A percentile compares a stretch with the other conserved stretches of the same genome.
Conservation (phyloP, 2,888 invertebrate species). For the Muschampia plurimacula region DNA sequence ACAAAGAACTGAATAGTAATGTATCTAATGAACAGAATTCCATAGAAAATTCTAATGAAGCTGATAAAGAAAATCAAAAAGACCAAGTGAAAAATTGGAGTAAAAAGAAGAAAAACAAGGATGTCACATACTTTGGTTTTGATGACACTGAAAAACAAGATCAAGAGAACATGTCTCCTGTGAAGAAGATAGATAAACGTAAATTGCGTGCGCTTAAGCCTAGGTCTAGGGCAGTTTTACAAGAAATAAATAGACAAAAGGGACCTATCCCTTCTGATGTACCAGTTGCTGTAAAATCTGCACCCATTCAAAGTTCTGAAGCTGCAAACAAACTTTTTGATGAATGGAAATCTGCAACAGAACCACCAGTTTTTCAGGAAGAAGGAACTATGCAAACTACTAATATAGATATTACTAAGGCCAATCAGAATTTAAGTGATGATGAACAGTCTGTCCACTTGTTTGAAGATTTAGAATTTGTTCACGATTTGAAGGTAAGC, state of each 20-base stretch:
- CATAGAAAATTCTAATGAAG: slow-evolving; percentile 51
- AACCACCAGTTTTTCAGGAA: slow-evolving; percentile 62
- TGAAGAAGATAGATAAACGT: slow-evolving; percentile 55
- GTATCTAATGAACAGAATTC: slow-evolving; percentile 43
- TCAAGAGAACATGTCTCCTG: slow-evolving; percentile 73
- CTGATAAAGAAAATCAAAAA: slow-evolving; percentile 42
- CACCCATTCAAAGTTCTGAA: slow-evolving; percentile 56
- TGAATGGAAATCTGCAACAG: slow-evolving; percentile 62
- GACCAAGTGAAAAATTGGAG: slow-evolving; percentile 51
- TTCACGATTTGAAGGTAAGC: slow-evolving; percentile 74
- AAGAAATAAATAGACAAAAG: slow-evolving; percentile 63
- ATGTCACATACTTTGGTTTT: slow-evolving; percentile 76
- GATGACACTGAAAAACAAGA: slow-evolving; percentile 71
- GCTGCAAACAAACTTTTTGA: slow-evolving; percentile 63
- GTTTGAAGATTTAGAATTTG: slow-evolving; percentile 77
- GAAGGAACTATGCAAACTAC: slow-evolving; percentile 45
- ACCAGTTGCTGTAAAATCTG: slow-evolving; percentile 61
- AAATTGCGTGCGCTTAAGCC: slow-evolving; percentile 57
- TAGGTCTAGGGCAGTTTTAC: slow-evolving; percentile 60
- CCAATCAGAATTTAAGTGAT: slow-evolving; percentile 49
- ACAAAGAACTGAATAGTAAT: slow-evolving; percentile 17
- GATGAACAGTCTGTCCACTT: slow-evolving; percentile 73
- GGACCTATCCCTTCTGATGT: slow-evolving; percentile 62
- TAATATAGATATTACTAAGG: slow-evolving; percentile 51
- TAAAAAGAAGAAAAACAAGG: slow-evolving; percentile 54